Evolutionary conservation across 2,113 vertebrate species (phyloP).

Genomic region (Boulengeromyrus knoepffleri): DNA sequence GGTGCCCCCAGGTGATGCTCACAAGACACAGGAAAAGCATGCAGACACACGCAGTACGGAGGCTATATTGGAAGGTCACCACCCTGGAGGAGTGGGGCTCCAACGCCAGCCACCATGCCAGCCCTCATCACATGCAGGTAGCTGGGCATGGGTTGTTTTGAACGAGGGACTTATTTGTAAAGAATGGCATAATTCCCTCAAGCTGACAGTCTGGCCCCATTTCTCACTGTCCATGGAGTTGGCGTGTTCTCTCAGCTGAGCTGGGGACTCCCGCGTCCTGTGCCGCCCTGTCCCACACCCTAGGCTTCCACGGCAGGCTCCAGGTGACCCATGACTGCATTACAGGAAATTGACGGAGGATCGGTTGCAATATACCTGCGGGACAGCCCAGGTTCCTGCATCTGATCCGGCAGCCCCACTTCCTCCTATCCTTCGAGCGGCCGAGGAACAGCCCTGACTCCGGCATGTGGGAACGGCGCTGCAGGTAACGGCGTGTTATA

Average conservation of each 20-base stretch:
- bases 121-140: background rate
- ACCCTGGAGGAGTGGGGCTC: background rate
- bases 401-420: background rate
- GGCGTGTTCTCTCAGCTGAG: background rate
- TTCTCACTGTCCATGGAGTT: background rate
- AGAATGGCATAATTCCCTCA: background rate
- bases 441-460: conserved; percentile 43
- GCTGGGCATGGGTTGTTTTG: background rate
- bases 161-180: background rate
- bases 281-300: background rate
- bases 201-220: background rate
- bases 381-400: background rate
- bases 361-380: background rate
- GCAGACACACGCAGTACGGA: background rate
- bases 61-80: background rate
- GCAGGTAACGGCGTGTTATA: conserved; percentile 42
- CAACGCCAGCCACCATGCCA: background rate
- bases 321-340: background rate
- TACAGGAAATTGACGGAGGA: background rate
- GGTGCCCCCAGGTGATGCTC: background rate
- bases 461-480: conserved; percentile 40
- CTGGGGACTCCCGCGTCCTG: background rate
- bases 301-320: background rate
- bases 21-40: background rate
- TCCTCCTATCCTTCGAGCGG: background rate